Evolutionary conservation across 1,140 invertebrate species (phyloP).

Genomic region (Leptopilina clavipes): DNA sequence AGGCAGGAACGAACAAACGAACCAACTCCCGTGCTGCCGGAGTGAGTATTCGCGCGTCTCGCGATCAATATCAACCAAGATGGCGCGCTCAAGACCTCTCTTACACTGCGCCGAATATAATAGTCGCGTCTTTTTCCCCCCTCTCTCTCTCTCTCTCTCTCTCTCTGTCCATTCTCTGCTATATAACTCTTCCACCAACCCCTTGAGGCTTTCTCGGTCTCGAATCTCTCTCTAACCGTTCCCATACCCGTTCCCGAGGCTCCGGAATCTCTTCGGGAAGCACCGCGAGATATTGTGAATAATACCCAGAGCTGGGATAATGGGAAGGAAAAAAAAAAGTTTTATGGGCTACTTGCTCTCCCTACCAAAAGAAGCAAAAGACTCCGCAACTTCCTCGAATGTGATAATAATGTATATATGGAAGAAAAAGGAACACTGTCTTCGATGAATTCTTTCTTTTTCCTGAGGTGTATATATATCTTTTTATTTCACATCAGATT

Average conservation of each 20-base stretch:
- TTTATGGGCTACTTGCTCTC: constrained; percentile 23
- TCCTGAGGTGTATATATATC: too few relatives aligned
- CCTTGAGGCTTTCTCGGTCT: constrained; percentile 57
- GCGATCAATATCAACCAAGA: constrained; percentile 76
- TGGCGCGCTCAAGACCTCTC: constrained; percentile 71
- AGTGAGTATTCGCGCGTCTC: constrained; percentile 70
- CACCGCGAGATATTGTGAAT: constrained; percentile 19
- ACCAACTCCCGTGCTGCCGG: constrained; percentile 59
- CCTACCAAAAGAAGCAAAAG: not conserved
- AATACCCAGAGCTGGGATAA: constrained; percentile 24
- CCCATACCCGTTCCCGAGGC: constrained; percentile 24
- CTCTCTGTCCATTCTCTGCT: constrained; percentile 52
- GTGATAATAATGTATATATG: not conserved
- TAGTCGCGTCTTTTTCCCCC: constrained; percentile 56
- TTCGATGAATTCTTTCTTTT: not conserved
- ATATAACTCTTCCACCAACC: constrained; percentile 45
- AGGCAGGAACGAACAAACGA: constrained; percentile 61
- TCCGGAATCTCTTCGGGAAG: constrained; percentile 17
- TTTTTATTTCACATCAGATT: not conserved
- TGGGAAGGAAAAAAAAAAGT: constrained; percentile 2
- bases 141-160: constrained; percentile 45
- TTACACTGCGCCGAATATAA: constrained; percentile 68
- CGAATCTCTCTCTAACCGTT: constrained; percentile 41
- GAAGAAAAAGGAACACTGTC: not conserved
- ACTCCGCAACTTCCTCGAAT: constrained; percentile 9